Percentiles rank a stretch among this genome's conserved stretches.
Evolutionary conservation across 2,888 invertebrate species (phyloP).

Genomic region (Harpagoxenus sublaevis): DNA sequence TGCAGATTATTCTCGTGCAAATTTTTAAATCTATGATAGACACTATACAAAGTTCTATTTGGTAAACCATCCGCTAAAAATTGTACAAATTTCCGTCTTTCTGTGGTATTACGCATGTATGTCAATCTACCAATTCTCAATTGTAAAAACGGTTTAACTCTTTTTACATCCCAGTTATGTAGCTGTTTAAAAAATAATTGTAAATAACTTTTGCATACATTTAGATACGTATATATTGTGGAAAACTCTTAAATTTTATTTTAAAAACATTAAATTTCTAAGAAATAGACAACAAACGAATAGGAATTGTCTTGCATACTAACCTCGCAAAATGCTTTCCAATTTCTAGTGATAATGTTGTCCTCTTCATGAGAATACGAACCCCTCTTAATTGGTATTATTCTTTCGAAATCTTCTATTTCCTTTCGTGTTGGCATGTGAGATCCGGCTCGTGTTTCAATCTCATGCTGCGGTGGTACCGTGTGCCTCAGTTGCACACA

Average conservation of each 20-base stretch:
- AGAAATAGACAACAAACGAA: background rate
- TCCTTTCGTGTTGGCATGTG: slow-evolving; percentile 65
- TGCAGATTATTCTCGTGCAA: slow-evolving; percentile 70
- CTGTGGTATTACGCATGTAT: slow-evolving; percentile 65
- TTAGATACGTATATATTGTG: background rate
- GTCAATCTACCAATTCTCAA: slow-evolving; percentile 67
- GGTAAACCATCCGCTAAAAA: slow-evolving; percentile 81
- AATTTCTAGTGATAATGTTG: slow-evolving; percentile 72
- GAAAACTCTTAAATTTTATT: background rate
- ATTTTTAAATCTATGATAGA: slow-evolving; percentile 81
- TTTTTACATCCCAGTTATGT: slow-evolving; percentile 77
- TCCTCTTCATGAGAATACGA: slow-evolving; percentile 72
- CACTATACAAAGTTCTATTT: slow-evolving; percentile 81
- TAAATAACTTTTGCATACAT: background rate
- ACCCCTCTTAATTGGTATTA: slow-evolving; percentile 70
- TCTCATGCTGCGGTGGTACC: slow-evolving; percentile 76
- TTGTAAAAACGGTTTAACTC: slow-evolving; percentile 77
- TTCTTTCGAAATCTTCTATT: slow-evolving; percentile 63
- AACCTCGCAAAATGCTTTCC: slow-evolving; percentile 79
- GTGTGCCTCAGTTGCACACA: slow-evolving; percentile 64
- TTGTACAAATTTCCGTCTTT: slow-evolving; percentile 81
- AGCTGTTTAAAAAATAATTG: slow-evolving; percentile 67
- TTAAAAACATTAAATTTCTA: background rate
- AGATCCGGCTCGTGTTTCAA: slow-evolving; percentile 76
- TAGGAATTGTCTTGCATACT: slow-evolving; percentile 33